phyloP scores from a whole-genome alignment of 2,888 invertebrate species.

The Lycocerus yunnanus region DNA sequence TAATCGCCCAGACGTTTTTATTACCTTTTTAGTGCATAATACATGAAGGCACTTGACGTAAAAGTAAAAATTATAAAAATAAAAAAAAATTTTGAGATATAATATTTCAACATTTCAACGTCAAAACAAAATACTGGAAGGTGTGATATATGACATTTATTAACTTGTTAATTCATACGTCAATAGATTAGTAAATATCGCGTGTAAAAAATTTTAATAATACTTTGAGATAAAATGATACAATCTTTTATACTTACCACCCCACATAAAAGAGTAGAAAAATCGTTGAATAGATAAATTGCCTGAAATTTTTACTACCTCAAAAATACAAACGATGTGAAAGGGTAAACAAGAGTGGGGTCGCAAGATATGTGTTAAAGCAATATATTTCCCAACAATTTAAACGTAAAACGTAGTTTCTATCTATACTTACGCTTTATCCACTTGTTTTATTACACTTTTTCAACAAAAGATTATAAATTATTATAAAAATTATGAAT shows the following conservation, averaged over 20 bases:
- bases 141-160: not conserved
- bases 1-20: too few relatives aligned
- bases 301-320: constrained; percentile 13
- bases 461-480: constrained; percentile 4
- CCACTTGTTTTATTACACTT: constrained; percentile 10
- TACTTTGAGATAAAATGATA: constrained; percentile 1
- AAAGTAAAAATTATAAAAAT: too few relatives aligned
- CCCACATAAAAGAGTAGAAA: not conserved
- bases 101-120: not conserved
- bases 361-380: constrained; percentile 16
- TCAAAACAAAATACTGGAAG: not conserved
- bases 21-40: too few relatives aligned
- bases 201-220: not conserved
- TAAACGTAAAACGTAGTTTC: constrained; percentile 5
- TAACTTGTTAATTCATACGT: not conserved
- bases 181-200: not conserved
- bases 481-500: constrained; percentile 8
- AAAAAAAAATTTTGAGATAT: not conserved
- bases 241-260: not conserved
- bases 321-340: constrained; percentile 20
- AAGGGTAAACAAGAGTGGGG: constrained; percentile 22
- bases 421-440: constrained; percentile 9
- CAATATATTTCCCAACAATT: constrained; percentile 17
- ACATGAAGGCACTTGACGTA: too few relatives aligned
- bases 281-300: constrained; percentile 14